Base-by-base conservation (phyloP, 2,797 vertebrate genomes). In the Limnodromus scolopaceus region DNA sequence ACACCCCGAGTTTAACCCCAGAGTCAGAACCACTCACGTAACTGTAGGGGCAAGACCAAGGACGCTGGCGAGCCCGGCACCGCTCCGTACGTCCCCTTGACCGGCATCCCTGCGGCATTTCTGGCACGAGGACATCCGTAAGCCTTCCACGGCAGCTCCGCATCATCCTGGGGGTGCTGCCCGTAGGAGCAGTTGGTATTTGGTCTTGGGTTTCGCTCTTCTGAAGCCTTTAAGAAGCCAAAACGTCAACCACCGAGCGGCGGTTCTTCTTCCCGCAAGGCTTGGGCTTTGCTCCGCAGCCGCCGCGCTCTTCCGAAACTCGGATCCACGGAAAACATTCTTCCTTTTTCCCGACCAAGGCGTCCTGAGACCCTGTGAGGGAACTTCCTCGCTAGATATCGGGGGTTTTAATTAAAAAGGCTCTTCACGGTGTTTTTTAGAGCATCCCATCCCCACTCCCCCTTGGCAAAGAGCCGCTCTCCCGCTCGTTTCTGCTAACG, bases 331-430 rank as follows among this genome's bases (percentile, higher is more conserved):
- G 38, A 27, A 54, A n/a, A 16, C 2, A 0, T 24, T 13, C 32
- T 18, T 9, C 5, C 49, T 49, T 49, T 34, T 18, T 9, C 24
- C 34, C 3, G 0, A 27, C n/a, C 1, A 1, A 36, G 0, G 32
- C 39, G 38, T 5, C 55, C 25, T 20, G 3, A 61, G 66, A 53
- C 20, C 32, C 19, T 34, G 38, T 1, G 7, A 13, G 68, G 48
- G 57, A 27, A 46, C 7, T n/a, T 38, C 17, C 57, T 45, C 1
- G 2, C 13, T 16, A 20, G 32, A 1, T 22, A 20, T 7, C 20
- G 16, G 27, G 10, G 20, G 4, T 5, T 30, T 61, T 25, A 19
- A 13, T 16, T 4, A 28, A 34, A 49, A 68, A 60, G 7, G 45
- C 23, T 24, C 45, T 28, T 69, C 19, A 2, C 1, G 2, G 10